These are phyloP conservation scores for Rhingia rostrata DNA, from an alignment of 2,888 invertebrate genomes.

Conservation along the genomic window DNA sequence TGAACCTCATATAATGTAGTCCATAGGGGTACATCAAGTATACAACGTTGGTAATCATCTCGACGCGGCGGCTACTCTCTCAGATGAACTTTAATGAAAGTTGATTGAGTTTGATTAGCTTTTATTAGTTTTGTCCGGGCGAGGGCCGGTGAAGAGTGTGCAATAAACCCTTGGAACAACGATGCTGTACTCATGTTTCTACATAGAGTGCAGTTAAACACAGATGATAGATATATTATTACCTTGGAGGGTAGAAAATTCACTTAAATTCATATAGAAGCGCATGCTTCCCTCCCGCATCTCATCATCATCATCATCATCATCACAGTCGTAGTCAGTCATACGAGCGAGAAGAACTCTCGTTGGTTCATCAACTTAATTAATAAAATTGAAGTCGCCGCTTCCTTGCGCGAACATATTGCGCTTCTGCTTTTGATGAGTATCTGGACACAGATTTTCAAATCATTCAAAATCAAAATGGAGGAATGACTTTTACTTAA, in stretches of 20 bases:
- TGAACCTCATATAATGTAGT: not conserved
- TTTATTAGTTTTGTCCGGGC: slow-evolving; percentile 82
- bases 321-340: not conserved
- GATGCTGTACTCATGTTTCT: not conserved
- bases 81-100: slow-evolving; percentile 79
- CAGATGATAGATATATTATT: slow-evolving; percentile 40
- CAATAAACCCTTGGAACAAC: not conserved
- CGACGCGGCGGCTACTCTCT: slow-evolving; percentile 39
- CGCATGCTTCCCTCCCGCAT: not conserved
- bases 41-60: slow-evolving; percentile 23
- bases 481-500: slow-evolving; percentile 57
- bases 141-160: slow-evolving; percentile 9
- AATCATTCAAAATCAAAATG: slow-evolving; percentile 55
- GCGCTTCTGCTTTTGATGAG: slow-evolving; percentile 18
- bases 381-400: slow-evolving; percentile 67
- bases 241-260: slow-evolving; percentile 48
- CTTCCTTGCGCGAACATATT: slow-evolving; percentile 35
- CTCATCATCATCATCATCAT: not conserved
- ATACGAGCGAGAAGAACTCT: not conserved
- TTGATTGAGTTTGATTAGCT: slow-evolving; percentile 83
- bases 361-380: slow-evolving; percentile 58
- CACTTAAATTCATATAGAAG: slow-evolving; percentile 32
- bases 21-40: slow-evolving; percentile 11
- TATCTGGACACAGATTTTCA: slow-evolving; percentile 49
- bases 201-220: not conserved